Conservation (phyloP, 2,113 vertebrate genomes). For the Bathybates hornii region DNA sequence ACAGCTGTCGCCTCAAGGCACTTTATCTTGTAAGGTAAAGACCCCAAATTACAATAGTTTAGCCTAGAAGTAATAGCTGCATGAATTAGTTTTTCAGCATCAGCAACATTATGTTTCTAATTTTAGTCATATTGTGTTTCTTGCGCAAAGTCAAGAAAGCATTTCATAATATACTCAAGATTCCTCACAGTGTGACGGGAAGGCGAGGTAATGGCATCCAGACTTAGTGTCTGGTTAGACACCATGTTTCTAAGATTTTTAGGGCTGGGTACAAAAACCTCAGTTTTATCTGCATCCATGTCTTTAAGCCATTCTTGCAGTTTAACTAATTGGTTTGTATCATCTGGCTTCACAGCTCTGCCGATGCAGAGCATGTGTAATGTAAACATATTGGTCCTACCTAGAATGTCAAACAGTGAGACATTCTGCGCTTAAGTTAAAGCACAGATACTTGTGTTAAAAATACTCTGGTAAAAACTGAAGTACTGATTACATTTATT, state of each 20-base stretch:
- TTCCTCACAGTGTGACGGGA: not conserved
- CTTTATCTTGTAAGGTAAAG: not conserved
- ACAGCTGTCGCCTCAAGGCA: not conserved
- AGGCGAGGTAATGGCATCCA: not conserved
- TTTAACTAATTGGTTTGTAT: not conserved
- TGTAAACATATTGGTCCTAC: not conserved
- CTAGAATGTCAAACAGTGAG: not conserved
- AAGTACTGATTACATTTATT: not conserved
- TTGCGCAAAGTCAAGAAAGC: not conserved
- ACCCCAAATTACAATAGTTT: not conserved
- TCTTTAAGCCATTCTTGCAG: not conserved
- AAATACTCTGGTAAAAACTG: not conserved
- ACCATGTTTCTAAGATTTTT: not conserved
- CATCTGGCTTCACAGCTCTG: not conserved
- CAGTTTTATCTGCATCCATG: not conserved
- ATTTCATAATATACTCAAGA: not conserved
- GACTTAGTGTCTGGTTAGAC: not conserved
- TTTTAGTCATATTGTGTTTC: not conserved
- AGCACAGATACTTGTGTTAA: not conserved
- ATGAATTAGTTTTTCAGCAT: not conserved
- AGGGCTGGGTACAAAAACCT: not conserved
- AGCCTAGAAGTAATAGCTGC: not conserved
- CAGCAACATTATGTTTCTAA: not conserved
- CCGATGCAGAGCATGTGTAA: not conserved
- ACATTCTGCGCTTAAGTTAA: not conserved